Percentiles rank a stretch among this genome's conserved stretches.
These are phyloP conservation scores for Crenichthys baileyi DNA, from an alignment of 2,797 vertebrate species.

Conservation along the genomic window DNA sequence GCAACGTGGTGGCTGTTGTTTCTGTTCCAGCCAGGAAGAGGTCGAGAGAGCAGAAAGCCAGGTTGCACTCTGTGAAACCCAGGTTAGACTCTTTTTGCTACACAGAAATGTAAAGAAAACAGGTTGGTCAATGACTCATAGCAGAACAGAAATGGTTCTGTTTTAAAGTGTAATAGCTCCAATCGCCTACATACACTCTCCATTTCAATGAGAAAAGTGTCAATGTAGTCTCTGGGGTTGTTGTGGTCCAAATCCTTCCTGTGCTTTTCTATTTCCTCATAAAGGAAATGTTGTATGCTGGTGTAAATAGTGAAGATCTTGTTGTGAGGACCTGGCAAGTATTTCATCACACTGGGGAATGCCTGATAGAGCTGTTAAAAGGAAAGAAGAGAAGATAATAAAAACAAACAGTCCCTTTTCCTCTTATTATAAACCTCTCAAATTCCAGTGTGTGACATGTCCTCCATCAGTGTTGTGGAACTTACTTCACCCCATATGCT, in stretches of 20 bases:
- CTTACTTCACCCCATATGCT: slow-evolving; percentile 78
- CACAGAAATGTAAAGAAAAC: slow-evolving; percentile 1
- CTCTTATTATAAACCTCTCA: neutral
- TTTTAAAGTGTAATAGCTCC: neutral
- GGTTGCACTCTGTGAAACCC: slow-evolving; percentile 79
- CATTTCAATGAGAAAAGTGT: slow-evolving; percentile 83
- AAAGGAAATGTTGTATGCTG: slow-evolving; percentile 55
- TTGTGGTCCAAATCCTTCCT: slow-evolving; percentile 78
- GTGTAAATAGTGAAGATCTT: slow-evolving; percentile 68
- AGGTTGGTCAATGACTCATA: neutral
- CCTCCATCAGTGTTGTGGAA: neutral
- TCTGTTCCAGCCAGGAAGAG: slow-evolving; percentile 87
- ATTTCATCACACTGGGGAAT: slow-evolving; percentile 74
- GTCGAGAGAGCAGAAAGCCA: slow-evolving; percentile 77
- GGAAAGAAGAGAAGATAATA: neutral
- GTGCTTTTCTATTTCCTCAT: slow-evolving; percentile 73
- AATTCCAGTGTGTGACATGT: neutral
- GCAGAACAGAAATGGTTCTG: neutral
- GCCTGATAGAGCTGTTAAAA: slow-evolving; percentile 73
- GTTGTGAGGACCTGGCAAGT: slow-evolving; percentile 79
- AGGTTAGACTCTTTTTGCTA: slow-evolving; percentile 44
- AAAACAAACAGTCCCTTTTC: neutral
- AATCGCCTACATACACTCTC: slow-evolving; percentile 5
- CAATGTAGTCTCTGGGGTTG: slow-evolving; percentile 78
- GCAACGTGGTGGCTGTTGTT: slow-evolving; percentile 80